phyloP scores from a whole-genome alignment of 2,888 invertebrate genomes.

The Mesorhabditis belari region DNA sequence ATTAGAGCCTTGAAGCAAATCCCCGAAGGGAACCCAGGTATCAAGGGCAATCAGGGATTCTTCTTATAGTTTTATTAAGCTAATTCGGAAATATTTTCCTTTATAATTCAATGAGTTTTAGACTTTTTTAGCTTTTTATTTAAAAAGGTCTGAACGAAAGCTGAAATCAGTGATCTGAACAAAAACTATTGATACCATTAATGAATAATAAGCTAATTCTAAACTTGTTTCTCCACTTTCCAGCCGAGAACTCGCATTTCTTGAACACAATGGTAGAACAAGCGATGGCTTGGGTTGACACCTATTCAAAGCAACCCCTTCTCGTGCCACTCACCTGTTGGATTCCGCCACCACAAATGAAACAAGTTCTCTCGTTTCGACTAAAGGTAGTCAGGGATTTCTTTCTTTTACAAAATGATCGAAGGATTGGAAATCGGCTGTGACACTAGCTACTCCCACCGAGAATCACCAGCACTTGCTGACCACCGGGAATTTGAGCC shows the following conservation, averaged over 20 bases:
- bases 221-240: too few relatives aligned
- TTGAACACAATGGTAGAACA: conserved; percentile 67
- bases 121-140: too few relatives aligned
- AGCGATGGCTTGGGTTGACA: conserved; percentile 89
- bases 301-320: conserved; percentile 71
- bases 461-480: conserved; percentile 76
- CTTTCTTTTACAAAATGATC: background rate
- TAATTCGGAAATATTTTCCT: too few relatives aligned
- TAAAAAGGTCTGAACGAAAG: background rate
- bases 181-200: background rate
- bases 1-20: too few relatives aligned
- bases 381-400: conserved; percentile 19
- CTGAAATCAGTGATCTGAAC: background rate
- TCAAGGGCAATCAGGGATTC: too few relatives aligned
- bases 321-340: conserved; percentile 84
- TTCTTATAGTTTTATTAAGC: too few relatives aligned
- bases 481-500: conserved; percentile 57
- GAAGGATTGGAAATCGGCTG: conserved; percentile 40
- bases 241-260: conserved; percentile 44
- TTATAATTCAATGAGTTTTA: too few relatives aligned
- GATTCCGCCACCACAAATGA: conserved; percentile 59
- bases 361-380: conserved; percentile 22
- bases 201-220: background rate
- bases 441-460: conserved; percentile 64
- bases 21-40: too few relatives aligned